Conservation (phyloP, 2,888 invertebrate genomes). For the Pseudococcus viburni region DNA sequence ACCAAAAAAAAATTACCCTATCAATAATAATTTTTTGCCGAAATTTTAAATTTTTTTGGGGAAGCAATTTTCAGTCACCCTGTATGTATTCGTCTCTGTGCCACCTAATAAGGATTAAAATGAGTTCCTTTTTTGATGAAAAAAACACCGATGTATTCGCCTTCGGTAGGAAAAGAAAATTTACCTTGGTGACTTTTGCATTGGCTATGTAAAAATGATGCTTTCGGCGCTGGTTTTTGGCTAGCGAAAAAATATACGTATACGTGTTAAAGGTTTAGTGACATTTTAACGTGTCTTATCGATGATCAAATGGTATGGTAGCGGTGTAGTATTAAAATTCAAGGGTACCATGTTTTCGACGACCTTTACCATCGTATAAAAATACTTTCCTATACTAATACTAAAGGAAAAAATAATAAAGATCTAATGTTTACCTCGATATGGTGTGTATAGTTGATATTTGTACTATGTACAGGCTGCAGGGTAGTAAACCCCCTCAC, state of each 20-base stretch:
- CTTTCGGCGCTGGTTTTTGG: background rate
- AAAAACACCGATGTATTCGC: background rate
- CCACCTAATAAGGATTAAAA: conserved; percentile 44
- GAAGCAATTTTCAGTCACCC: too few species aligned
- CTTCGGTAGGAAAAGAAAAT: background rate
- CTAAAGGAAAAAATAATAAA: background rate
- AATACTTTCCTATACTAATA: background rate
- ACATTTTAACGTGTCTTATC: conserved; percentile 38
- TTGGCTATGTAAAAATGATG: background rate
- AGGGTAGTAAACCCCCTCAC: too few species aligned
- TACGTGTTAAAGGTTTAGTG: conserved; percentile 22
- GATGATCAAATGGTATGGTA: conserved; percentile 41
- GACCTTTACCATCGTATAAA: conserved; percentile 29
- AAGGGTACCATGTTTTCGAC: conserved; percentile 33
- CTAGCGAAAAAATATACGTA: background rate
- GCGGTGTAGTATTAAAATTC: background rate
- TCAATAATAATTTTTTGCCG: too few species aligned
- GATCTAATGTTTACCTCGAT: conserved; percentile 1
- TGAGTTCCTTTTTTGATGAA: background rate
- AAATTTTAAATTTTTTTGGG: too few species aligned
- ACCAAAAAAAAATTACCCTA: too few species aligned
- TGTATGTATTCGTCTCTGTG: background rate
- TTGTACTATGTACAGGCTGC: background rate
- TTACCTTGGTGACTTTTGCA: background rate
- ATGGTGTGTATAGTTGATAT: conserved; percentile 17